Evolutionary conservation across 2,888 invertebrate species (phyloP), one percentile per base, ranked within the genome.

Genomic region (Cantharis flavilabris): DNA sequence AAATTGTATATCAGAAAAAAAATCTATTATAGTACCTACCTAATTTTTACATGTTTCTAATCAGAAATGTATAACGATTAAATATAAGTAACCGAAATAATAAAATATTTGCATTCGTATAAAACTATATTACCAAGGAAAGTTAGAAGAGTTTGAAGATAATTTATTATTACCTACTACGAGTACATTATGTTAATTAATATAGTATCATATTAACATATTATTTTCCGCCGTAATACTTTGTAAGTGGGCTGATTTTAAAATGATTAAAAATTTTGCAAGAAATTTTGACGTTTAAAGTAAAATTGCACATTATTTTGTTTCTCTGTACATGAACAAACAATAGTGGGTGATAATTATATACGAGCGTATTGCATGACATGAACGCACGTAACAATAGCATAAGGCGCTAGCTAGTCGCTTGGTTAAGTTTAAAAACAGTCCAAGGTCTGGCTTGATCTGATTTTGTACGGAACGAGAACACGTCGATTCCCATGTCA

Each of bases 401-500:
- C 79, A 81, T 80, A 78, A 79, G 84, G 82, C 82, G 83, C 83
- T 83, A 33, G 33, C 33, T 33, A 83, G 84, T 80, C 84, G 84
- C 83, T 83, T 83, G 83, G 83, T 81, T 84, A 84, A 84, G 81
- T 84, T 83, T 83, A 81, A 82, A 84, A 84, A 81, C 83, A 83
- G 85, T 84, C 84, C 86, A 86, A 86, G 86, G 86, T 83, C 84
- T 83, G 76, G 81, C 82, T 82, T 84, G 86, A 86, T 86, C 84
- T 83, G 84, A 83, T 85, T 86, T 84, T 80, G 81, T 82, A 81
- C 84, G 84, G 84, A 86, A 86, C 84, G 85, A 84, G 86, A 85
- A 86, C 85, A 83, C 82, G 77, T 79, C 81, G 83, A 85, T 86
- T 87, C 87, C 86, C 87, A 86, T 86, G 86, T 85, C 85, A 86